A percentile compares a stretch with the other conserved stretches of the same genome.
phyloP scores from a whole-genome alignment of 1,140 invertebrate species.

The Bactericera cockerelli region DNA sequence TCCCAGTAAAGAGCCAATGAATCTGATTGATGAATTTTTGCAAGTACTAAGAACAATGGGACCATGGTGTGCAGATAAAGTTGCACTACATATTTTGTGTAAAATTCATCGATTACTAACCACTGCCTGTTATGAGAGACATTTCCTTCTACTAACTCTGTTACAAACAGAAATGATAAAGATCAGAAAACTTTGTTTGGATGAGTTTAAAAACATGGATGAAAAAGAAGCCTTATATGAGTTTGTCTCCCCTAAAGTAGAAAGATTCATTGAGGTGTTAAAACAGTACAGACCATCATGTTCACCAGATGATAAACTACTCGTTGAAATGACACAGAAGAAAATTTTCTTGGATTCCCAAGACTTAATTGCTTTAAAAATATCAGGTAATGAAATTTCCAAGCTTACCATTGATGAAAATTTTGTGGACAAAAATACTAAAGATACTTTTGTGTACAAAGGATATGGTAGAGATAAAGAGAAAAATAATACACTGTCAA shows the following conservation, averaged over 20 bases:
- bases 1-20: conserved; percentile 45
- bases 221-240: conserved; percentile 55
- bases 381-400: not conserved
- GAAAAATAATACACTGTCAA: too few species aligned
- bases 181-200: conserved; percentile 51
- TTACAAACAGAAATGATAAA: conserved; percentile 67
- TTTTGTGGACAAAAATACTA: not conserved
- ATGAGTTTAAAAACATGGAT: conserved; percentile 47
- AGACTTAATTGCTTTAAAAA: not conserved
- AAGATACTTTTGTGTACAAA: not conserved
- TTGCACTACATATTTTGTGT: conserved; percentile 62
- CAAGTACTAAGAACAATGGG: conserved; percentile 45
- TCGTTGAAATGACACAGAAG: not conserved
- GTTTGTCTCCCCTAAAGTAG: conserved; percentile 66
- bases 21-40: conserved; percentile 45
- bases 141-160: conserved; percentile 66
- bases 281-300: conserved; percentile 50
- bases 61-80: conserved; percentile 67
- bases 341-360: conserved; percentile 4
- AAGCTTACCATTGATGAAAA: conserved; percentile 9
- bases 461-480: not conserved
- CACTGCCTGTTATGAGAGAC: conserved; percentile 76
- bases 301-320: conserved; percentile 17
- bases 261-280: conserved; percentile 57
- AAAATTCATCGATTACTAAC: conserved; percentile 79